Percentiles rank a stretch among this genome's conserved stretches.
These are phyloP conservation scores for Rousettus madagascariensis DNA, from an alignment of 2,797 vertebrate genomes.

Conservation along the genomic window DNA sequence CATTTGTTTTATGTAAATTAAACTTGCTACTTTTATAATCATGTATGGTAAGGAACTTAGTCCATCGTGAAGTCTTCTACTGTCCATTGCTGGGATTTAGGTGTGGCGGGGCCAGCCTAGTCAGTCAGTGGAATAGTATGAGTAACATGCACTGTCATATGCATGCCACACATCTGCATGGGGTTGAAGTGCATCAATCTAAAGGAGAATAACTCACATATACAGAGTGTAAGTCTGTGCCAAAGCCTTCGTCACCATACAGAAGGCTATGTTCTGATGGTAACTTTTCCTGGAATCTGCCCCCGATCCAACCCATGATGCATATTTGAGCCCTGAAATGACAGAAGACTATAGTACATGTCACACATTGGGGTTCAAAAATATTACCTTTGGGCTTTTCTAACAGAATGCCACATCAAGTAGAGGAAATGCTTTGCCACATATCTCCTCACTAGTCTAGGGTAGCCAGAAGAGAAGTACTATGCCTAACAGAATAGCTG, in stretches of 20 bases:
- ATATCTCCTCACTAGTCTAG: background rate
- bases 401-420: background rate
- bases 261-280: background rate
- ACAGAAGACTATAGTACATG: background rate
- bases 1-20: conserved; percentile 25
- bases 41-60: background rate
- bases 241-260: background rate
- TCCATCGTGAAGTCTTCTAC: background rate
- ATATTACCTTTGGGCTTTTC: background rate
- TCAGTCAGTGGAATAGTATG: background rate
- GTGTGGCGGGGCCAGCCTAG: background rate
- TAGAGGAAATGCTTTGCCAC: background rate
- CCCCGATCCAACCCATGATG: background rate
- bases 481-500: background rate
- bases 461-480: background rate
- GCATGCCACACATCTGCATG: background rate
- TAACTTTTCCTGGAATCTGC: background rate
- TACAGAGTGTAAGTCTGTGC: background rate
- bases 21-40: background rate
- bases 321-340: background rate
- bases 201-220: background rate
- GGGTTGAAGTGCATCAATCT: background rate
- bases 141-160: background rate
- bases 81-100: background rate
- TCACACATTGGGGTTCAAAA: background rate